Base-by-base conservation (phyloP, 2,113 vertebrate genomes). In the rat (Rattus norvegicus) region DNA sequence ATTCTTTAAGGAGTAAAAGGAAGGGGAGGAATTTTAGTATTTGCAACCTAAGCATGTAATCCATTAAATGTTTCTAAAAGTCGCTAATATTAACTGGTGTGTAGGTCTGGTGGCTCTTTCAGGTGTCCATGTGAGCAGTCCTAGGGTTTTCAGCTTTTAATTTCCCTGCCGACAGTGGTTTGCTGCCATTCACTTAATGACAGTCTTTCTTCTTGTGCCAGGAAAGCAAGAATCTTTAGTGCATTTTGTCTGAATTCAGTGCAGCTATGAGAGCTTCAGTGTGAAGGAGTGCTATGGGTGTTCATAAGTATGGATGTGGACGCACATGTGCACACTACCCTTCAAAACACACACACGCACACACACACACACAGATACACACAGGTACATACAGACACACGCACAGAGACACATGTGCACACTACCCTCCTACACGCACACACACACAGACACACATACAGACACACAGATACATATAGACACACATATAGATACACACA, bases 81-180 rank as follows among this genome's bases (percentile, higher is more conserved):
- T 13, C 36, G 83, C 59, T 89, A 69, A 36, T 61, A 70, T 14
- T 87, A 49, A 39, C 72, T 72, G 67, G 80, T 39, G 28, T 67
- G 88, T 88, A 72, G 61, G 63, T 83, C 70, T 91, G 76, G 94
- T 89, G 90, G 76, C 9, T 92, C 85, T 86, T 96, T 65, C 90
- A 79, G 61, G 83, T 86, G 54, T 85, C 72, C 75, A 9, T 52
- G 9, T 63, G 54, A 95, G n/a, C 49, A 17, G 1, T 88, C 56
- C 49, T 70, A 69, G 0, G 39, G 39, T 86, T 97, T 90, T 49
- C 59, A 54, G 80, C 59, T 93, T 95, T 90, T 70, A 67, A 52
- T 90, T 65, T 92, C 76, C 33, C 36, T 86, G 47, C 12, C 56
- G 90, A 90, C 0, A 49, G 73, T n/a, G 90, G 83, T 84, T 91